phyloP scores from a whole-genome alignment of 2,113 vertebrate species.

The Condylura cristata region DNA sequence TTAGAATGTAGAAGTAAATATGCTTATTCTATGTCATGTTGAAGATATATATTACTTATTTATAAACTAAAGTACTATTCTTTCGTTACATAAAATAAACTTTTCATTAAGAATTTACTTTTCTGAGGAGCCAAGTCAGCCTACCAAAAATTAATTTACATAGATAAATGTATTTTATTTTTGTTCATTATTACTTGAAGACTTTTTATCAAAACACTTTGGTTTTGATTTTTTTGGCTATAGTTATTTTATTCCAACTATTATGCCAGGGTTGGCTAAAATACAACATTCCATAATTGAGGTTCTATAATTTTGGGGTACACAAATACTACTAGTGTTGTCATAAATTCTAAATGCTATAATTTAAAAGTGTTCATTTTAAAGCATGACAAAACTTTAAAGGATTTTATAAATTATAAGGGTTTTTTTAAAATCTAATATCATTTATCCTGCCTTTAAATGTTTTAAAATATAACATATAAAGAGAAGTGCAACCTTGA shows the following conservation, averaged over 20 bases:
- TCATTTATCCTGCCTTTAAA: neutral
- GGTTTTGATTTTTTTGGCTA: neutral
- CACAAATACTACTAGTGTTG: neutral
- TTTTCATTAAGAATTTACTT: constrained; percentile 18
- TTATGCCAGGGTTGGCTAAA: neutral
- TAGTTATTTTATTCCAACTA: neutral
- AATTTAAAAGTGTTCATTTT: constrained; percentile 15
- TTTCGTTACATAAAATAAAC: constrained; percentile 38
- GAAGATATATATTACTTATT: neutral
- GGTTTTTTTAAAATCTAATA: neutral
- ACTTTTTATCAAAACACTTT: neutral
- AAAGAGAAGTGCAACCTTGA: constrained; percentile 9
- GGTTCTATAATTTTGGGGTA: neutral
- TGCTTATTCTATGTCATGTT: neutral
- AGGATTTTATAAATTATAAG: constrained; percentile 19
- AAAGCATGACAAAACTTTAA: constrained; percentile 12
- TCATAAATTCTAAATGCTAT: neutral
- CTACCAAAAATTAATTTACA: neutral
- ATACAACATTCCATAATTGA: neutral
- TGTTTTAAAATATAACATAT: neutral
- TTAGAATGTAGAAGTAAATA: constrained; percentile 27
- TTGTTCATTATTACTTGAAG: neutral
- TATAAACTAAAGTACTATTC: neutral
- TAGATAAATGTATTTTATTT: constrained; percentile 32
- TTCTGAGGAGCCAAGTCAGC: constrained; percentile 27